Base-by-base conservation (phyloP, 2,888 invertebrate species). In the Tridacna gigas region DNA sequence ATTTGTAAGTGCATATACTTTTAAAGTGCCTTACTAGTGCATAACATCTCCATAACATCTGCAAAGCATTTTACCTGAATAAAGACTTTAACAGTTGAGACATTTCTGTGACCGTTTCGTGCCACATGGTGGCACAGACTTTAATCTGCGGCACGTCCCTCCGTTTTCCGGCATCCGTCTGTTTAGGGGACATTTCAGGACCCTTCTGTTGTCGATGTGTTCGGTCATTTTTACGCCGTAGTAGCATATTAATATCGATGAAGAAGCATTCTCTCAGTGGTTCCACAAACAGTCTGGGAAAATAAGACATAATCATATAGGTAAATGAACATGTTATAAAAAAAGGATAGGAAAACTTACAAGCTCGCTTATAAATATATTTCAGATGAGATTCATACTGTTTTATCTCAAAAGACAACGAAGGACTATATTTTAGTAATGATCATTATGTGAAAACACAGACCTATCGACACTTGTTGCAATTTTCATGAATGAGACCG, bases 61-160 rank as follows among this genome's bases (percentile, higher is more conserved):
- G n/a, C 1, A 56, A 56, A 56, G 9, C 22, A 37, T 60, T 47
- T 80, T 84, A 92, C 92, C 91, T 94, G 73, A 95, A 90, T 90
- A 99, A 97, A 77, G 98, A 98, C 95, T 97, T 97, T 87, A 99
- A 96, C 94, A 98, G 97, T 93, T 97, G 97, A 91, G 97, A 96
- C 98, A 99, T 98, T 95, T 99, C 98, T 91, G 98, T 98, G 94
- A 97, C 97, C 47, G 98, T 99, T 95, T 99, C 99, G 95, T 99
- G 99, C 99, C 99, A 99, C 99, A 99, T 99, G 90, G 99, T 99
- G 65, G 97, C 97, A 95, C 99, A 99, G 51, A 98, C 97, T 94
- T 98, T 99, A 90, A 99, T 98, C 94, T 86, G 84, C 0, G 83
- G 83, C 11, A 69, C 51, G 28, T 45, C 60, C 37, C 51, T 69